Base-by-base conservation (phyloP, 2,888 invertebrate genomes). In the Rotaria sp. region DNA sequence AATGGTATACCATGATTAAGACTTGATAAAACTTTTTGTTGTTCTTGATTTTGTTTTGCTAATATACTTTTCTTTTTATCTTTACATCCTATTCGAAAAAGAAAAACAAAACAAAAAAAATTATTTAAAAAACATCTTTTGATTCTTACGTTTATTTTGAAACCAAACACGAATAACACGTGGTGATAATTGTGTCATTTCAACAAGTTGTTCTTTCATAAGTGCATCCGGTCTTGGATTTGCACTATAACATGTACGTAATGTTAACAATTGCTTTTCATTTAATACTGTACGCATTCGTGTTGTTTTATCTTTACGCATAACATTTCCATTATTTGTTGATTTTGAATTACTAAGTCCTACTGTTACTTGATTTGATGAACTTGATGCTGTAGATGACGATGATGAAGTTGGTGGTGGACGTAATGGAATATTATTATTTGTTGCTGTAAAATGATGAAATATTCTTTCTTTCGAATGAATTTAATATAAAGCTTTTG, bases 161-260 rank as follows among this genome's bases (percentile, higher is more conserved):
- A 98, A 99, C 99, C 99, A 99, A 87, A 99, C 99, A 90, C 99
- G 93, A 91, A 99, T 99, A 89, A 99, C 99, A 35, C 99, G 93
- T 38, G 98, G 97, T 89, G 96, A 96, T 85, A 99, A 94, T 0
- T 96, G 94, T 30, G 99, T 99, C 97, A 98, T 97, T 92, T 99
- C 98, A 74, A 97, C 97, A 88, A 99, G 93, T 91, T 98, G 97
- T 92, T 99, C 99, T 93, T 99, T 99, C 96, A 98, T 96, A 88
- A 98, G 93, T 74, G 99, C 98, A 92, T 99, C 99, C 57, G 99
- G 99, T 85, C 99, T 93, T 87, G 98, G 97, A 92, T 99, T 99
- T 86, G 96, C 96, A 87, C 95, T 95, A 93, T 99, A 99, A 92
- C 97, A 98, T 88, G 96, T 97, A 92, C 97, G 94, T 89, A 99